Base-by-base conservation (phyloP, 2,797 vertebrate species). In the Malurus leucopterus region DNA sequence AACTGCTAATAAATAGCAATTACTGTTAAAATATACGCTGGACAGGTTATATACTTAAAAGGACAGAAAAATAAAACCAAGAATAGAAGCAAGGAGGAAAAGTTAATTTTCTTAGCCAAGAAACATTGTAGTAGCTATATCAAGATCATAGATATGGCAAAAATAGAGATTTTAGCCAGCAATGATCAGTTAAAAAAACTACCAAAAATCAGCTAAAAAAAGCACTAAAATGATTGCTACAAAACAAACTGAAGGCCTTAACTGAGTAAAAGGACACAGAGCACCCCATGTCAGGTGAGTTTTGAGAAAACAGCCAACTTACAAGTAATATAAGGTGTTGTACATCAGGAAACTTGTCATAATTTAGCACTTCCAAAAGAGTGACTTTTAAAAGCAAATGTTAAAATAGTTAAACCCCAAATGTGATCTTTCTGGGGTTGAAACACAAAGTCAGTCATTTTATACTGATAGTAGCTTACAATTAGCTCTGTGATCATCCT, bases 1-100 rank as follows among this genome's bases (percentile, higher is more conserved):
- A 84, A 91, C 53, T 81, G 24, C 32, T 85, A 71, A 80, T n/a
- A 87, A 89, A 93, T 11, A 54, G 40, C 26, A 63, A 49, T 63
- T 75, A 59, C 1, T 0, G 16, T 62, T 78, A 54, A 88, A 91
- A 44, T 67, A 41, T 38, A 82, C n/a, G 11, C n/a, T 57, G 9
- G 27, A 36, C 27, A 63, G 40, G 4, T 74, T 64, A 74, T 40
- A 71, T 38, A 64, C 8, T 70, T 73, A 38, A 88, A 83, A 76
- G 20, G 46, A 73, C 8, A 84, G 22, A 63, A 86, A 71, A 91
- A 74, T 41, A 65, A 61, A 86, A 64, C 14, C 7, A 71, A 68
- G 51, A 80, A 64, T 5, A 83, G 50, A 86, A 70, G 21, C 19
- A 74, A 76, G 27, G 14, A 80, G 17, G 24, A 82, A 89, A 90